phyloP scores from a whole-genome alignment of 2,113 vertebrate species.

The Cebus imitator region DNA sequence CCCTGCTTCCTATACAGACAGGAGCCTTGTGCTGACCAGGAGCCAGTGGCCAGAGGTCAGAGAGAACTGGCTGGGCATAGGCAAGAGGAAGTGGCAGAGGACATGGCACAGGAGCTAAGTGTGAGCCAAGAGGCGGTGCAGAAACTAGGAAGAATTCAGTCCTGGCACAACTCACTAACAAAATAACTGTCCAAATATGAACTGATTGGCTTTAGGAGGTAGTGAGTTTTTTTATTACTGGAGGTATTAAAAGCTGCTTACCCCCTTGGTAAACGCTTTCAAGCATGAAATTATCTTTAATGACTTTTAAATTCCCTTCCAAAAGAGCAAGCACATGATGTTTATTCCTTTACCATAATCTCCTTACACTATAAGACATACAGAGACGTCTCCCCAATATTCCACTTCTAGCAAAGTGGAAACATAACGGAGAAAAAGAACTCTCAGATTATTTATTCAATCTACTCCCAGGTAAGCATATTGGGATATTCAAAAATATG shows the following conservation, averaged over 20 bases:
- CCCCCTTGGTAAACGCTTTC: not conserved
- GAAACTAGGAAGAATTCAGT: not conserved
- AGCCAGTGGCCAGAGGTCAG: not conserved
- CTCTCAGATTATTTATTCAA: not conserved
- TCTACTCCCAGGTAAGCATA: not conserved
- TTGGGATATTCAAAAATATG: not conserved
- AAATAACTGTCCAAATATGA: conserved; percentile 37
- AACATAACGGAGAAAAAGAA: not conserved
- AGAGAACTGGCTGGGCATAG: not conserved
- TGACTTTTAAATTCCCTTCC: conserved; percentile 38
- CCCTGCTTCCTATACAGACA: not conserved
- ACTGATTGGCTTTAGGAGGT: not conserved
- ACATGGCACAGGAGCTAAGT: not conserved
- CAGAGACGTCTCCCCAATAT: not conserved
- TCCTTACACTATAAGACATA: not conserved
- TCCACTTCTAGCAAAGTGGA: not conserved
- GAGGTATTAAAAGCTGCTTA: not conserved
- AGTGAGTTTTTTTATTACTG: not conserved
- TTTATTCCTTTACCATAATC: not conserved
- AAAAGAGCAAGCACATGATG: not conserved
- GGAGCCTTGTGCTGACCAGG: not conserved
- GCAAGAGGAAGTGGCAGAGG: not conserved
- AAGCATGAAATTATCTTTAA: not conserved
- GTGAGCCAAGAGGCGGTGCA: not conserved
- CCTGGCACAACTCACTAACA: not conserved